Conservation (phyloP, 2,797 vertebrate genomes). For the Eutrigla gurnardus region DNA sequence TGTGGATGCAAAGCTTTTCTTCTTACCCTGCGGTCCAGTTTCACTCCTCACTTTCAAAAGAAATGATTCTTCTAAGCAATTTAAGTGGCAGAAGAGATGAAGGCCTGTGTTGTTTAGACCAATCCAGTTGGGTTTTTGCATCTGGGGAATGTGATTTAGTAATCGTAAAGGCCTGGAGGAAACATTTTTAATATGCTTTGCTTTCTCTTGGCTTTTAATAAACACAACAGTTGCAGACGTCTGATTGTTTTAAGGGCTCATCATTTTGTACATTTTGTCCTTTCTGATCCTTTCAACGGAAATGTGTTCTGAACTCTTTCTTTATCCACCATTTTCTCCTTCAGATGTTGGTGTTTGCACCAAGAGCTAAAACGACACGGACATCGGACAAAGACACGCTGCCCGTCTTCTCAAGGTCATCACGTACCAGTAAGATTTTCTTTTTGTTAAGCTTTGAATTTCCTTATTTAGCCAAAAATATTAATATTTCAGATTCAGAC, state of each 20-base stretch:
- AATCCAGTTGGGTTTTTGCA: neutral
- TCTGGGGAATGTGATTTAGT: neutral
- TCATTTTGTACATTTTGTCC: neutral
- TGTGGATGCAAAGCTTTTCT: conserved; percentile 10
- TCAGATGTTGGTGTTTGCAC: conserved; percentile 33
- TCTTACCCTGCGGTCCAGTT: neutral
- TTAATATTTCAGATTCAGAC: neutral
- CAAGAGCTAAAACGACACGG: neutral
- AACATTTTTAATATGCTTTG: neutral
- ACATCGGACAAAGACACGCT: neutral
- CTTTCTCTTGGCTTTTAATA: neutral
- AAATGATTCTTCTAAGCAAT: neutral
- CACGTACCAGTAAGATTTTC: conserved; percentile 23
- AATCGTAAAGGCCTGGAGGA: neutral
- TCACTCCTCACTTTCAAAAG: neutral
- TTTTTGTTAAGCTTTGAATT: neutral
- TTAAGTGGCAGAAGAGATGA: neutral
- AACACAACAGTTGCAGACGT: neutral
- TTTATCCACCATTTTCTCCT: neutral
- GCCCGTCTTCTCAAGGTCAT: neutral
- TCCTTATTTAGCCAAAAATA: neutral
- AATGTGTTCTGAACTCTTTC: neutral
- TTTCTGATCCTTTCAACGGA: neutral
- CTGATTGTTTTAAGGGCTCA: neutral
- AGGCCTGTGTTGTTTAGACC: neutral